Percentiles rank a stretch among this genome's conserved stretches.
phyloP scores from a whole-genome alignment of 2,113 vertebrate genomes.

The Misgurnus anguillicaudatus region DNA sequence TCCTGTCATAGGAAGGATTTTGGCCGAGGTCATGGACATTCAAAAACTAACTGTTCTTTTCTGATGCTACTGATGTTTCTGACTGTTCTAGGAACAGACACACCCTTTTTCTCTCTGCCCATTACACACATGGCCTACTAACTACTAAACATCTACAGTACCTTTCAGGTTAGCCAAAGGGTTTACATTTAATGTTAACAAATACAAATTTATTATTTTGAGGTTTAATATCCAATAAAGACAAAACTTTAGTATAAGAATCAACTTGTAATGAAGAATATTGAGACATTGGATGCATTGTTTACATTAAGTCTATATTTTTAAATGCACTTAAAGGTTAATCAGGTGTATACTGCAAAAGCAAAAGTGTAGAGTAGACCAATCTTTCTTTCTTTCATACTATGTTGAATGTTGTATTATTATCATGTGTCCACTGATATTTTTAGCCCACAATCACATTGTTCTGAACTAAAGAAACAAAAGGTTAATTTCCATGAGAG shows the following conservation, averaged over 20 bases:
- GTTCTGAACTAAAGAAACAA: neutral
- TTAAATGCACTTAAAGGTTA: too few species aligned
- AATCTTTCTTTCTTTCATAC: neutral
- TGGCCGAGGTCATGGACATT: conserved; percentile 44
- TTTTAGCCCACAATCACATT: neutral
- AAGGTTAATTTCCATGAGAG: conserved; percentile 16
- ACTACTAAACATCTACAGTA: too few species aligned
- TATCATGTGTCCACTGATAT: neutral
- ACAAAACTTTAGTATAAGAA: too few species aligned
- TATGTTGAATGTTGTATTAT: neutral
- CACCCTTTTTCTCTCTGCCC: neutral
- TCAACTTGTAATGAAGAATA: too few species aligned
- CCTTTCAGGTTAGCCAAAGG: too few species aligned
- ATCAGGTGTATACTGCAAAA: too few species aligned
- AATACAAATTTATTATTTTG: too few species aligned
- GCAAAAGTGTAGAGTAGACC: neutral
- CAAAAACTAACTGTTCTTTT: conserved; percentile 35
- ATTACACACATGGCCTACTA: neutral
- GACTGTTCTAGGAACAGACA: neutral
- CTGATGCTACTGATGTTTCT: conserved; percentile 33
- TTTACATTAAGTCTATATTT: too few species aligned
- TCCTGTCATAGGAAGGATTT: conserved; percentile 40
- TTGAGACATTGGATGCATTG: too few species aligned
- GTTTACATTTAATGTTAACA: too few species aligned
- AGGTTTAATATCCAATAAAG: too few species aligned